phyloP scores from a whole-genome alignment of 92 coral and sea anemone genomes.

The Zoanthus solanderi region DNA sequence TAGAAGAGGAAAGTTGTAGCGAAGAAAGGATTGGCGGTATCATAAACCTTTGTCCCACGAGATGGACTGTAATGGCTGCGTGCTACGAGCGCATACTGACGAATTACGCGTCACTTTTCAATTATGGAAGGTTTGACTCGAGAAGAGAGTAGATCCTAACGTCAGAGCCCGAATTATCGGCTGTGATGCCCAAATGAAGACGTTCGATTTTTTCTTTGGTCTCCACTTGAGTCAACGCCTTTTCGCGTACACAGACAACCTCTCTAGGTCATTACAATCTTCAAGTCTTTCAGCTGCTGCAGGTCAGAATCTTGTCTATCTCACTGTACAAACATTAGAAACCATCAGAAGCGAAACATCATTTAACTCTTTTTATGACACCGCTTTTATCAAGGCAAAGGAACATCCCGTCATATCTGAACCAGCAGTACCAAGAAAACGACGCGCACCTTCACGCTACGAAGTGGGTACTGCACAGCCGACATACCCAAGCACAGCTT shows the following conservation, averaged over 20 bases:
- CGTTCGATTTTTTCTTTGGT: too few species aligned
- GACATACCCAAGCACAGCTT: constrained; percentile 52
- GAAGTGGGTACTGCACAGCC: constrained; percentile 57
- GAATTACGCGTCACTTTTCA: too few species aligned
- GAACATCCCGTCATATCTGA: constrained; percentile 53
- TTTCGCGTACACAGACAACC: constrained; percentile 47
- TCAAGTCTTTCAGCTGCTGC: constrained; percentile 41
- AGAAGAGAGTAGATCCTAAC: too few species aligned
- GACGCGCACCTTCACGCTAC: constrained; percentile 47
- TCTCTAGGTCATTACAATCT: constrained; percentile 47
- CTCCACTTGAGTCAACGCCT: background rate
- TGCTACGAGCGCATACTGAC: too few species aligned
- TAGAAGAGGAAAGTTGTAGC: too few species aligned
- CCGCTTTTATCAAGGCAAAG: constrained; percentile 42
- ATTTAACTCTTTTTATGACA: constrained; percentile 51
- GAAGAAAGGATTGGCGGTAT: too few species aligned
- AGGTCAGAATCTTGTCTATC: constrained; percentile 49
- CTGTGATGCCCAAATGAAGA: too few species aligned
- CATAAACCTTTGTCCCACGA: too few species aligned
- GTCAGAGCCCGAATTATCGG: too few species aligned
- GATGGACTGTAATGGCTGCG: too few species aligned
- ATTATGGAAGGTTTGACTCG: too few species aligned
- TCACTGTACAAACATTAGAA: constrained; percentile 39
- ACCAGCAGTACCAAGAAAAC: constrained; percentile 66
- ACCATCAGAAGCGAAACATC: constrained; percentile 58